Conservation (phyloP, 2,113 vertebrate genomes). For the Ciconia maguari region DNA sequence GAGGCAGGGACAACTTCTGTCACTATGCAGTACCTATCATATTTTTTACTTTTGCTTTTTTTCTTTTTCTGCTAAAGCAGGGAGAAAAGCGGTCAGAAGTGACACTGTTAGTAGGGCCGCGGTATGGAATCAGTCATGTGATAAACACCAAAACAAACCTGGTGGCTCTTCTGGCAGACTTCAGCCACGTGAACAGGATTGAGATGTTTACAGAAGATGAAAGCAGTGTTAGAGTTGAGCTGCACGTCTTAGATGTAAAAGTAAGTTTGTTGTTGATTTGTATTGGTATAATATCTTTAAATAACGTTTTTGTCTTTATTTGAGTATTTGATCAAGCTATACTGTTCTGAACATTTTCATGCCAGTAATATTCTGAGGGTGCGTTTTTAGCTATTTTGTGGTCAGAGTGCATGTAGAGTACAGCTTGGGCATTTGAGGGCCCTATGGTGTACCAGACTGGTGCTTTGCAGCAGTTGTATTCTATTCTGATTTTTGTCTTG, state of each 20-base stretch:
- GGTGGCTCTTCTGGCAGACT: conserved; percentile 94
- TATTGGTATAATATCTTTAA: neutral
- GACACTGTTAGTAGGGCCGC: conserved; percentile 91
- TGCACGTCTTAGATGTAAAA: conserved; percentile 97
- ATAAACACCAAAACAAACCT: conserved; percentile 98
- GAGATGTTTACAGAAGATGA: conserved; percentile 98
- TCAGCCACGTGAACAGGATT: conserved; percentile 97
- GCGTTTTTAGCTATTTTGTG: neutral
- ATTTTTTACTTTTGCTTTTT: neutral
- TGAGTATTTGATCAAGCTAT: neutral
- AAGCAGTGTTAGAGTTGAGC: conserved; percentile 88
- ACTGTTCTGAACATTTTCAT: neutral
- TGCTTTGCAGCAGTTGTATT: neutral
- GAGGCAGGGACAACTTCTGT: neutral
- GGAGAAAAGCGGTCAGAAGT: conserved; percentile 96
- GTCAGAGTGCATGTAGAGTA: neutral
- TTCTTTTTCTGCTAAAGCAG: conserved; percentile 80
- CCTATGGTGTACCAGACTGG: neutral
- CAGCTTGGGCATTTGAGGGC: neutral
- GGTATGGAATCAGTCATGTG: conserved; percentile 96
- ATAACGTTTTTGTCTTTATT: neutral
- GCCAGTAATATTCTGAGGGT: neutral
- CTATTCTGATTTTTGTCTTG: neutral
- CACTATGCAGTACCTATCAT: neutral
- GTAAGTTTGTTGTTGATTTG: conserved; percentile 64